Conservation (phyloP, 1,140 invertebrate genomes). For the Protaetia brevitarsis region DNA sequence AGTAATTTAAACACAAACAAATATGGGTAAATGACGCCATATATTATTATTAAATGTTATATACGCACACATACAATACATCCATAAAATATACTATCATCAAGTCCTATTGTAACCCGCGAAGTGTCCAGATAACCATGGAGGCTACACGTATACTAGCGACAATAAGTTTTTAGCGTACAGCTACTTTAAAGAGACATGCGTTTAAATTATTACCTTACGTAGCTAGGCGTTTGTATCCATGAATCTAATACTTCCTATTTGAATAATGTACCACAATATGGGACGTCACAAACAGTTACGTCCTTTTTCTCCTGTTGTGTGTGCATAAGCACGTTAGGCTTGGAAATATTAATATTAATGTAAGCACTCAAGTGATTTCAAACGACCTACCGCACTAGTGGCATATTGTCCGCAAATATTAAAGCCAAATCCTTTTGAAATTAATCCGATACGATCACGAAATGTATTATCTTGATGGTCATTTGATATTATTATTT, state of each 20-base stretch:
- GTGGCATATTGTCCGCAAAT: background rate
- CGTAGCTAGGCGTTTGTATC: background rate
- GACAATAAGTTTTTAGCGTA: background rate
- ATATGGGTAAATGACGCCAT: too few relatives aligned
- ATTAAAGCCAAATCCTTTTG: background rate
- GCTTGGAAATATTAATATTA: background rate
- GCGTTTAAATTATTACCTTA: conserved; percentile 3
- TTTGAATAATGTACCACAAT: background rate
- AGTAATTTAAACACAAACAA: too few relatives aligned
- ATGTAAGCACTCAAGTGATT: background rate
- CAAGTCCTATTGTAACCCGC: too few relatives aligned
- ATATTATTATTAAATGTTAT: too few relatives aligned
- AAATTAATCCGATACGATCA: too few relatives aligned
- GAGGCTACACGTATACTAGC: background rate
- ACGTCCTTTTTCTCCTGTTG: background rate
- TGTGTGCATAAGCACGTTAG: background rate
- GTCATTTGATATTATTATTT: conserved; percentile 3
- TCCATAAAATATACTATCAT: too few relatives aligned
- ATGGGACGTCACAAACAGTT: background rate
- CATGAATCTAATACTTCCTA: conserved; percentile 3
- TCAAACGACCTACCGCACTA: background rate
- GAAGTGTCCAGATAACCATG: too few relatives aligned
- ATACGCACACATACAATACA: too few relatives aligned
- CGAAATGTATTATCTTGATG: conserved; percentile 12
- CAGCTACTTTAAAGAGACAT: conserved; percentile 7